Evolutionary conservation across 2,888 invertebrate species (phyloP).

Genomic region (Cataglyphis albicans): DNA sequence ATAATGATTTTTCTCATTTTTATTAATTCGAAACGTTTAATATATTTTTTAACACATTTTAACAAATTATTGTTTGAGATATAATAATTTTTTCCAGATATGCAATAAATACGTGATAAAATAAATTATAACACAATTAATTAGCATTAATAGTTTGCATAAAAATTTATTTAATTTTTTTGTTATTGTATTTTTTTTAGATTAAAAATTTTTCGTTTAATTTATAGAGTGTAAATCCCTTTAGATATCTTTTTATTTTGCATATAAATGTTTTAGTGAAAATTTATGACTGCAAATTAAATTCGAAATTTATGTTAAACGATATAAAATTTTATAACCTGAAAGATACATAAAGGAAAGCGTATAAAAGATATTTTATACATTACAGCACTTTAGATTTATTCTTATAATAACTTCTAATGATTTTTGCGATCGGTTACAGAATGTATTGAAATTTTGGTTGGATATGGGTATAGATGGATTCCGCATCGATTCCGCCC

Average conservation of each 20-base stretch:
- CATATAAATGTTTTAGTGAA: not conserved
- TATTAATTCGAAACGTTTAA: not conserved
- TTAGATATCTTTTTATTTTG: not conserved
- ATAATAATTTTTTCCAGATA: too few species aligned
- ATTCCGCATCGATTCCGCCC: constrained; percentile 93
- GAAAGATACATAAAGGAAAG: not conserved
- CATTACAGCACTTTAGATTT: not conserved
- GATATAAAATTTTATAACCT: not conserved
- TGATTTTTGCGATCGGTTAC: not conserved
- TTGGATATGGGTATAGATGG: constrained; percentile 94
- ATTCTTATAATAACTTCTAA: not conserved
- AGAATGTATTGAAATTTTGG: constrained; percentile 93
- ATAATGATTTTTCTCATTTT: not conserved
- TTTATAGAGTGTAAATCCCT: not conserved
- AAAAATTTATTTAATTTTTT: not conserved
- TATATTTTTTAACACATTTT: not conserved
- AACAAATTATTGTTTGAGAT: not conserved
- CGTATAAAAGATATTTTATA: not conserved
- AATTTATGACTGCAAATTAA: not conserved
- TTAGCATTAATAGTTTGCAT: not conserved
- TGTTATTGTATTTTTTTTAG: not conserved
- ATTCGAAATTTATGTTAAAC: not conserved
- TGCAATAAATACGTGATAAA: not conserved
- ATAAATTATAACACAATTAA: not conserved
- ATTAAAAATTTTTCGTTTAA: not conserved